Evolutionary conservation across 1,140 invertebrate species (phyloP), one percentile per base, ranked within the genome.

Genomic region (Streblospio benedicti): DNA sequence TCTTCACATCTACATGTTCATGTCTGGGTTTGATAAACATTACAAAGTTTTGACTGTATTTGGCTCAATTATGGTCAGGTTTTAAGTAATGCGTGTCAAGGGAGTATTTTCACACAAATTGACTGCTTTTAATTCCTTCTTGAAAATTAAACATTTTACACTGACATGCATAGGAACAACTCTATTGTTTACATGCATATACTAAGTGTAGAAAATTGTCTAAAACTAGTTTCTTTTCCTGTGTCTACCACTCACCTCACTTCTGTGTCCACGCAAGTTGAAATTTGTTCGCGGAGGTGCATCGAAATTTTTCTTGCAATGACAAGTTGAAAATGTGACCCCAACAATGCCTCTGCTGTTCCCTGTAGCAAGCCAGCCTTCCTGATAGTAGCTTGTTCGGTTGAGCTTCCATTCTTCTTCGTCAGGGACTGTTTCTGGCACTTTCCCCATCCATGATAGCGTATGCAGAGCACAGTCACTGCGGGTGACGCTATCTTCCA

Each of bases 401-500:
- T 94, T 94, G 63, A 96, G 78, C 79, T 94, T 94, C 92, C 80
- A 81, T 2, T 78, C 77, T 31, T 76, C 71, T 25, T 69, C 89
- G 85, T 93, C 90, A 30, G 90, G 90, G 67, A 93, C 82, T 71
- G 93, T 90, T 76, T 96, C 93, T 58, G 92, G 92, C 66, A 95
- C 90, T 79, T 95, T 94, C 65, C 92, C 92, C 93, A 96, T 97
- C 93, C 93, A 97, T 69, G 92, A 94, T 70, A 97, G 82, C 64
- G 91, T 91, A 63, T 94, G 81, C 71, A 97, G 92, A 67, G 90
- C 89, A 79, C 91, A 95, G 80, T 97, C 93, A 79, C 91, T 93
- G 79, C 90, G 87, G 60, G 91, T 90, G 66, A 85, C 85, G 73
- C 90, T 91, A 68, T 88, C 86, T 78, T 97, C 93, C 77, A 96